phyloP scores from a whole-genome alignment of 2,888 invertebrate species.

The Gortyna flavago region DNA sequence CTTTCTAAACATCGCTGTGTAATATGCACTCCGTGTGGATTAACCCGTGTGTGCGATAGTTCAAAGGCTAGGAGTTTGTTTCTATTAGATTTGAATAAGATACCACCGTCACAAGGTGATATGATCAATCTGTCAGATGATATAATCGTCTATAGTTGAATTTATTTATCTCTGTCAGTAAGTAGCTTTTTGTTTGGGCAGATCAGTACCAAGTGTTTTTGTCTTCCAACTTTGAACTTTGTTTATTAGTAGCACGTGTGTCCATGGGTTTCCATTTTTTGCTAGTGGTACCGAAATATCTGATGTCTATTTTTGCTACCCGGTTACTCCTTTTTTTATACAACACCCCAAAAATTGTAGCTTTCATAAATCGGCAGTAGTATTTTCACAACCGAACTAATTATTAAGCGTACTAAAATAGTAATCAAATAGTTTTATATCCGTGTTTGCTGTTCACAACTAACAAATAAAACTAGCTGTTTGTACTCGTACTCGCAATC shows the following conservation, averaged over 20 bases:
- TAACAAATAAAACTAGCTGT: conserved; percentile 21
- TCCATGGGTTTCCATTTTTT: conserved; percentile 13
- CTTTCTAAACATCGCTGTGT: conserved; percentile 55
- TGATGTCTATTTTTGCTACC: conserved; percentile 2
- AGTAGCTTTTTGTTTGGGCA: conserved; percentile 12
- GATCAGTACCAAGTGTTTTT: conserved; percentile 31
- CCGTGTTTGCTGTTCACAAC: conserved; percentile 6
- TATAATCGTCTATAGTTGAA: not conserved
- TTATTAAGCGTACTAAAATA: conserved; percentile 14
- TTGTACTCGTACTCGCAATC: conserved; percentile 9
- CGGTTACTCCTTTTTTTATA: not conserved
- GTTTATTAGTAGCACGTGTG: not conserved
- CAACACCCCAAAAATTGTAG: not conserved
- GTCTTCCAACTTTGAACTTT: conserved; percentile 10
- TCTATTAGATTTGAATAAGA: conserved; percentile 9
- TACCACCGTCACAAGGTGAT: conserved; percentile 1
- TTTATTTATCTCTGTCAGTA: conserved; percentile 27
- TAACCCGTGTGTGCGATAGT: conserved; percentile 19
- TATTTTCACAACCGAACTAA: conserved; percentile 12
- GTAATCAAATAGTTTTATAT: conserved; percentile 27
- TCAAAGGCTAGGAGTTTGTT: not conserved
- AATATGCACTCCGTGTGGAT: conserved; percentile 36
- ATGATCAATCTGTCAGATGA: conserved; percentile 11
- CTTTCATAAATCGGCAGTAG: not conserved
- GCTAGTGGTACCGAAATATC: not conserved